Evolutionary conservation across 2,888 invertebrate genomes (phyloP).

Genomic region (Lutraria lutraria): DNA sequence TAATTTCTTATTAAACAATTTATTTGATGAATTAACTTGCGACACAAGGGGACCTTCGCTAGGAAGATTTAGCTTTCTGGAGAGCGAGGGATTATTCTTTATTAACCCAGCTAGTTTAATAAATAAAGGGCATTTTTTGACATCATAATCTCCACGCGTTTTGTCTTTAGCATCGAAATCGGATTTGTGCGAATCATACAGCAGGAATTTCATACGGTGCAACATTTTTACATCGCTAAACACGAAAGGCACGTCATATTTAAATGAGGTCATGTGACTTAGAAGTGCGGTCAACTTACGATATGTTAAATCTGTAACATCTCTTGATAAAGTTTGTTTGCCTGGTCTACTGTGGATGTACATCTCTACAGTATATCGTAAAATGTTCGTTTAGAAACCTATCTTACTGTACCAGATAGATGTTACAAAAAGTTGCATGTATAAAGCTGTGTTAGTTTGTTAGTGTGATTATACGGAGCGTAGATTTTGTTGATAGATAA

Average conservation of each 20-base stretch:
- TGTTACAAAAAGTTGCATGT: conserved; percentile 12
- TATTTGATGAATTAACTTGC: conserved; percentile 32
- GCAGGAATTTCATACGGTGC: conserved; percentile 36
- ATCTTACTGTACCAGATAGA: not conserved
- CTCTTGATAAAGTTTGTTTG: conserved; percentile 32
- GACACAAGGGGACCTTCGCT: not conserved
- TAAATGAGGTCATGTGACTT: conserved; percentile 48
- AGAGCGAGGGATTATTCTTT: not conserved
- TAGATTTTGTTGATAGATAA: conserved; percentile 10
- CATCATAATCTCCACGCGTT: conserved; percentile 22
- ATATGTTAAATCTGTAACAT: conserved; percentile 24
- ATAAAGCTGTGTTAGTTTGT: not conserved
- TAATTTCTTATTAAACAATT: conserved; percentile 36
- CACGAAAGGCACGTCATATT: conserved; percentile 49
- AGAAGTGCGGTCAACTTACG: conserved; percentile 32
- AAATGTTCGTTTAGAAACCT: not conserved
- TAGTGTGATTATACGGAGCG: not conserved
- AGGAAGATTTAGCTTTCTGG: not conserved
- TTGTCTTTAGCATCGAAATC: conserved; percentile 34
- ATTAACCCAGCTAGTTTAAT: not conserved
- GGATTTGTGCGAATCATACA: conserved; percentile 32
- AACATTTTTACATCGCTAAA: conserved; percentile 50
- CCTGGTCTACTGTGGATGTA: not conserved
- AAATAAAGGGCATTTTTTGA: conserved; percentile 14
- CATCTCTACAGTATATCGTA: not conserved